Evolutionary conservation across 2,888 invertebrate genomes (phyloP), one percentile per base, ranked within the genome.

Genomic region (Lamellibrachia satsuma): DNA sequence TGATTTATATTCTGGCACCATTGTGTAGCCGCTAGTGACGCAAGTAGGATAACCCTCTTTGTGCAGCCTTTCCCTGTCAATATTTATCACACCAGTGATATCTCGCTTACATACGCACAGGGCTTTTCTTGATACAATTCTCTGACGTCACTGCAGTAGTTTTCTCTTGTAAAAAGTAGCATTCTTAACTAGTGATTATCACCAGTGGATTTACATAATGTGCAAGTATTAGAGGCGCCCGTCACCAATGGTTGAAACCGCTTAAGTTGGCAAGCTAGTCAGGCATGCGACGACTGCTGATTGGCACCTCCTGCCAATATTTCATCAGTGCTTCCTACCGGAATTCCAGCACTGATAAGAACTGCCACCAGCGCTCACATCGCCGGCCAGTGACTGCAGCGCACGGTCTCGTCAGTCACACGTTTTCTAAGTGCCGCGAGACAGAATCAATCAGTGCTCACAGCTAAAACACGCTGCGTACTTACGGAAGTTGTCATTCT

Each of bases 301-400:
- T 75, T 75, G 22, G n/a, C 75, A 22, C 75, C 75, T 75, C 75
- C 75, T 75, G 75, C 22, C 75, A 75, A 75, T 75, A 75, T 75
- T 75, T 75, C 75, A 75, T 75, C 75, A 75, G 75, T 75, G 75
- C 75, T 75, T 75, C 75, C 75, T 75, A 75, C 22, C 75, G 75
- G 75, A 75, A 75, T 75, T 75, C 75, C 75, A 15, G 22, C 75
- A 11, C 22, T 75, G 75, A 75, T 75, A 75, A 75, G 75, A 75
- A 15, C 15, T 15, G 75, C 75, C 75, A 22, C 75, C 75, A 75
- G 75, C 22, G 15, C 22, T 15, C 22, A 6, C n/a, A 22, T 75
- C 75, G 6, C 22, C 22, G 75, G 75, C 75, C 75, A 75, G 75
- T 75, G 75, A 15, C 15, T 22, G 75, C 22, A 22, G 75, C 4